Percentiles rank a stretch among this genome's conserved stretches.
Conservation (phyloP, 1,140 invertebrate species). For the Scaptomyza montana region DNA sequence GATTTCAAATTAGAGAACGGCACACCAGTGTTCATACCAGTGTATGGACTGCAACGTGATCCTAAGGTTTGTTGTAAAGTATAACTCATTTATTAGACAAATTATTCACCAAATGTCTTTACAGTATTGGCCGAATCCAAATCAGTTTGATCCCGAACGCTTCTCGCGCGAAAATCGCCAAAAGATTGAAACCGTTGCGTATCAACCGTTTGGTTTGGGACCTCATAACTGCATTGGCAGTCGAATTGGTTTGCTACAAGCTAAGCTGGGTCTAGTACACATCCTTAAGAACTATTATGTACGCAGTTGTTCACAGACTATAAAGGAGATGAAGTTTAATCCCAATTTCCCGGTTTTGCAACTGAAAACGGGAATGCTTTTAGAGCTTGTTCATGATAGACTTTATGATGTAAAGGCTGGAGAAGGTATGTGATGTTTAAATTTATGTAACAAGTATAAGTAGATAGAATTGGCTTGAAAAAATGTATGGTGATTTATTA, state of each 20-base stretch:
- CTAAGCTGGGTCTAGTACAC: constrained; percentile 73
- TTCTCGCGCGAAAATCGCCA: constrained; percentile 85
- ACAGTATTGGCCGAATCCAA: constrained; percentile 87
- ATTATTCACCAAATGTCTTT: constrained; percentile 84
- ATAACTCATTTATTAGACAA: background rate
- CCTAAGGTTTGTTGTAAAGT: constrained; percentile 57
- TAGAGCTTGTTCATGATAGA: constrained; percentile 66
- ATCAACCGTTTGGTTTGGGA: constrained; percentile 91
- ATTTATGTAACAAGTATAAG: background rate
- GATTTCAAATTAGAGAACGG: constrained; percentile 60
- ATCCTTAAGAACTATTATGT: constrained; percentile 72
- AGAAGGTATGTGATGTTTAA: background rate
- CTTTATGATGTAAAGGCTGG: constrained; percentile 54
- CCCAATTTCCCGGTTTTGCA: constrained; percentile 67
- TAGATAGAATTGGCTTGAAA: too few relatives aligned
- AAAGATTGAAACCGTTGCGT: constrained; percentile 85
- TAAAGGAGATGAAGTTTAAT: constrained; percentile 59
- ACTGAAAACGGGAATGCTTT: constrained; percentile 45
- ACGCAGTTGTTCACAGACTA: constrained; percentile 40
- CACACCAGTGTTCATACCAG: constrained; percentile 70
- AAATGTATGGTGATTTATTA: too few relatives aligned
- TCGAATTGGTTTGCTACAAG: constrained; percentile 72
- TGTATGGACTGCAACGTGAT: constrained; percentile 72
- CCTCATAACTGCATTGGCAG: constrained; percentile 90
- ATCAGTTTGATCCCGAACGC: constrained; percentile 87